These are phyloP conservation scores for Linnaemya tessellans DNA, from an alignment of 2,888 invertebrate species.

Conservation along the genomic window DNA sequence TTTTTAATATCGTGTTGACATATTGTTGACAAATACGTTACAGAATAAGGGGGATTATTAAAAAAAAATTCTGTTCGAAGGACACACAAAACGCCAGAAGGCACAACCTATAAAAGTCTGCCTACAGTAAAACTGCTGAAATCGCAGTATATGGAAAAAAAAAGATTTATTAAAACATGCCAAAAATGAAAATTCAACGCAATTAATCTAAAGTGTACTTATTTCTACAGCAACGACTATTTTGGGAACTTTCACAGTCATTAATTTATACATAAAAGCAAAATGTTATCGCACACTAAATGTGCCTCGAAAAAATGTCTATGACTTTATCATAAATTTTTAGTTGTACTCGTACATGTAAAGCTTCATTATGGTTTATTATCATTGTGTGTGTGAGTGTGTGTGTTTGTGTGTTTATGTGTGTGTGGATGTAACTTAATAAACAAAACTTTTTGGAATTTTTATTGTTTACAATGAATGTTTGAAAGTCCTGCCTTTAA, in stretches of 20 bases:
- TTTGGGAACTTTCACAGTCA: background rate
- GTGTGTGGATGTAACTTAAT: slow-evolving; percentile 8
- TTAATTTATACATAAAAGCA: slow-evolving; percentile 25
- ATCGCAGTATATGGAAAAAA: too few species aligned
- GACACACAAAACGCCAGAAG: too few species aligned
- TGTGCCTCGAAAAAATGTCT: slow-evolving; percentile 20
- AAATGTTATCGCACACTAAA: slow-evolving; percentile 7
- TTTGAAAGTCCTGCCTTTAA: slow-evolving; percentile 25
- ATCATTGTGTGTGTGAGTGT: background rate
- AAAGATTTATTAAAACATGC: background rate
- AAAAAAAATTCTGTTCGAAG: too few species aligned
- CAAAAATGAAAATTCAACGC: background rate
- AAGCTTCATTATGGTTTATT: slow-evolving; percentile 12
- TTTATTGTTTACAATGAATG: slow-evolving; percentile 60
- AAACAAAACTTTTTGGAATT: slow-evolving; percentile 51
- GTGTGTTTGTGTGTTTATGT: background rate
- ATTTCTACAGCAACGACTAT: background rate
- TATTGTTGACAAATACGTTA: too few species aligned
- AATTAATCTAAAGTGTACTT: background rate
- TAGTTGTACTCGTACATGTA: background rate
- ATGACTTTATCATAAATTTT: slow-evolving; percentile 21
- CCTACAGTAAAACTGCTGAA: too few species aligned
- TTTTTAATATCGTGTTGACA: too few species aligned
- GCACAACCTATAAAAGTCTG: too few species aligned
- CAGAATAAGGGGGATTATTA: too few species aligned